phyloP scores from a whole-genome alignment of 2,113 vertebrate species.

The Phaethon lepturus region DNA sequence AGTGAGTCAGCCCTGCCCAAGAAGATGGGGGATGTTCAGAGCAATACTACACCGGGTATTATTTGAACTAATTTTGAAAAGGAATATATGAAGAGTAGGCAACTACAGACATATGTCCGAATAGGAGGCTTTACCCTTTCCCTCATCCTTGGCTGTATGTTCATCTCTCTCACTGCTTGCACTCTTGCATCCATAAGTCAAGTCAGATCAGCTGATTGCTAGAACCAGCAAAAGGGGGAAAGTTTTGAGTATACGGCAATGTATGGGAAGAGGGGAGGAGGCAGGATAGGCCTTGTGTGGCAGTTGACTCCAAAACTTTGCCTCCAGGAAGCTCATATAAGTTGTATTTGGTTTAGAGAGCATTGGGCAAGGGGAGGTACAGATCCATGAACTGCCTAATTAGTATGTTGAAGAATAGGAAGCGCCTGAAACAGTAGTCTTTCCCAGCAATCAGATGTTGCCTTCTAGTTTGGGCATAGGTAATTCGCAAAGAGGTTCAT shows the following conservation, averaged over 20 bases:
- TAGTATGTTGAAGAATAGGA: neutral
- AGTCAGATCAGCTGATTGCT: neutral
- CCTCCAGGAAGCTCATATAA: neutral
- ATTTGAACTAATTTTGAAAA: neutral
- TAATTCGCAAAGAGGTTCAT: neutral
- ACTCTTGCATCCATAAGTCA: neutral
- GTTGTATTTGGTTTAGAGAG: neutral
- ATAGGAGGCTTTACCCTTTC: neutral
- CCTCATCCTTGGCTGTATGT: neutral
- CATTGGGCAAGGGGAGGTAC: rapidly evolving
- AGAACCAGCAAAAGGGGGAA: neutral
- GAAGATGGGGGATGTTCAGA: neutral
- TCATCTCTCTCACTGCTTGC: neutral
- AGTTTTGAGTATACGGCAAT: neutral
- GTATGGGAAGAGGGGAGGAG: neutral
- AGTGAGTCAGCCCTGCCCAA: neutral
- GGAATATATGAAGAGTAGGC: neutral
- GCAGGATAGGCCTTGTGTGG: neutral
- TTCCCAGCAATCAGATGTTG: neutral
- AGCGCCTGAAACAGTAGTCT: neutral
- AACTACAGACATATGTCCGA: neutral
- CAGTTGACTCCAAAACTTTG: neutral
- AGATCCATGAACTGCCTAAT: neutral
- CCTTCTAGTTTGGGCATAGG: neutral
- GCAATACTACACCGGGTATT: neutral